A percentile compares a stretch with the other conserved stretches of the same genome.
Evolutionary conservation across 2,113 vertebrate species (phyloP).

Genomic region (Gnathonemus longibarbis): DNA sequence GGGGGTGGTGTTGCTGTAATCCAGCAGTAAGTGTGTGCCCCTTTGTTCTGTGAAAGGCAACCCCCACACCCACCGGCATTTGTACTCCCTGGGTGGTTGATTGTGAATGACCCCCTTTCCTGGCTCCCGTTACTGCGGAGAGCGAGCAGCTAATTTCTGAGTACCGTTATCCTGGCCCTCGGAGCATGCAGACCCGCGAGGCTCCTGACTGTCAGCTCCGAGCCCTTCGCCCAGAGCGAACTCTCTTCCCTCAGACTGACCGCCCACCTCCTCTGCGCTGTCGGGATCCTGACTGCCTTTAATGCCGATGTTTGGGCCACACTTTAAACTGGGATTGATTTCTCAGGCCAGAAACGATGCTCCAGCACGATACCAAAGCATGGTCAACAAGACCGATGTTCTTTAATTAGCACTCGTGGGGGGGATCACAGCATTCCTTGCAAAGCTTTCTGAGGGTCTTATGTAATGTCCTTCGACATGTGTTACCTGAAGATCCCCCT

Average conservation of each 20-base stretch:
- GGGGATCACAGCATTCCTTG: neutral
- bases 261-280: neutral
- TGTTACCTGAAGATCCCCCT: neutral
- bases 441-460: neutral
- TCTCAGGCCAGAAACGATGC: neutral
- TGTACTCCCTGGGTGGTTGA: conserved; percentile 16
- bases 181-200: too few species aligned
- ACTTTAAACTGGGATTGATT: neutral
- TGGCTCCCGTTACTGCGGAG: neutral
- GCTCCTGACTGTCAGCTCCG: too few species aligned
- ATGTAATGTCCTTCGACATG: neutral
- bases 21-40: neutral
- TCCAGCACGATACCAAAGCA: neutral
- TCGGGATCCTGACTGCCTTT: neutral
- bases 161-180: neutral
- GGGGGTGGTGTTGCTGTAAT: neutral
- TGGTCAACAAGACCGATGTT: neutral
- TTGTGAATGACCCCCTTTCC: neutral
- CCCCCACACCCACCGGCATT: neutral
- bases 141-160: neutral
- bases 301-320: neutral
- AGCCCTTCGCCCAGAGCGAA: neutral
- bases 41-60: neutral
- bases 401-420: neutral
- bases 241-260: neutral